A percentile compares a stretch with the other conserved stretches of the same genome.
Evolutionary conservation across 2,888 invertebrate species (phyloP).

Genomic region (Phytoseiulus persimilis): DNA sequence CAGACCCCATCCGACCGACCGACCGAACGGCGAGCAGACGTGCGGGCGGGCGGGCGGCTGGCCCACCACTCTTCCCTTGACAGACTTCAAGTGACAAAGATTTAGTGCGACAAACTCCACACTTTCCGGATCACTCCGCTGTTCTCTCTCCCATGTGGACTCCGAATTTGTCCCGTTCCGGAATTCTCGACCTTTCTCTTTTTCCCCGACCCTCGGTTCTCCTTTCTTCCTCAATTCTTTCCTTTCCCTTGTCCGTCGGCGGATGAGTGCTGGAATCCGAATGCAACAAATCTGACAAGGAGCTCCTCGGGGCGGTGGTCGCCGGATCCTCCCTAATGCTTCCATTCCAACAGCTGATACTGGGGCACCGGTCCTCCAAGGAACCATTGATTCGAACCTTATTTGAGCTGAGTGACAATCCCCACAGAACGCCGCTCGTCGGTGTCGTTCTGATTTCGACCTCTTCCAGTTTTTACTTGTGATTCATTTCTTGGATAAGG

Average conservation of each 20-base stretch:
- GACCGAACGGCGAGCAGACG: neutral
- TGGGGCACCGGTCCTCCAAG: too few species aligned
- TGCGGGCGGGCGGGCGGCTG: neutral
- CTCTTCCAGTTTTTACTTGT: neutral
- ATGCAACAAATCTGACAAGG: too few species aligned
- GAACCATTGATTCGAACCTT: too few species aligned
- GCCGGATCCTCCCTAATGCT: too few species aligned
- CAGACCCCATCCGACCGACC: too few species aligned
- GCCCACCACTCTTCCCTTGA: neutral
- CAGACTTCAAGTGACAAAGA: neutral
- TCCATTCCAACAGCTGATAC: too few species aligned
- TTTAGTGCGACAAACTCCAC: constrained; percentile 5
- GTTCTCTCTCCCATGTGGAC: neutral
- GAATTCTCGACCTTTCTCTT: neutral
- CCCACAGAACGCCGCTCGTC: too few species aligned
- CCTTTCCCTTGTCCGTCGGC: too few species aligned
- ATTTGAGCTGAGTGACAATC: too few species aligned
- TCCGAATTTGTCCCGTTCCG: neutral
- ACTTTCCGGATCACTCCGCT: neutral
- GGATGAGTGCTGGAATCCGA: too few species aligned
- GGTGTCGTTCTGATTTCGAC: neutral
- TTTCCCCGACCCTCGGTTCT: neutral
- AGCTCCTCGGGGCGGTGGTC: too few species aligned
- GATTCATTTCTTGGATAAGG: neutral
- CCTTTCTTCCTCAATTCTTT: neutral